Conservation (phyloP, 2,888 invertebrate species). For the Mycalesis mineus region DNA sequence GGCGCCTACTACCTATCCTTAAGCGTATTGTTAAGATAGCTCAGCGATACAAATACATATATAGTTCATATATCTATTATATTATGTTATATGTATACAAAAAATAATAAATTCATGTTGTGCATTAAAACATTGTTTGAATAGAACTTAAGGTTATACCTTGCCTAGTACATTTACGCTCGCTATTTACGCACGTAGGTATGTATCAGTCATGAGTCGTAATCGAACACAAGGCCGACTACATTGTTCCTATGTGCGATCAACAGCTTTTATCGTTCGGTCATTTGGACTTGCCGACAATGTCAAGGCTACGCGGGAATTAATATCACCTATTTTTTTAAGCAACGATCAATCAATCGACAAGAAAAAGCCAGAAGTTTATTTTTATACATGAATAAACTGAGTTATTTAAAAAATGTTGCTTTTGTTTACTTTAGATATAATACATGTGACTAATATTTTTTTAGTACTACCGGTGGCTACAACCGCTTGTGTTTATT, state of each 20-base stretch:
- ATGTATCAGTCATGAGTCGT: conserved; percentile 24
- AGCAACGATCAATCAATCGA: not conserved
- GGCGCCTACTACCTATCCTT: too few relatives aligned
- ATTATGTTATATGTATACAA: not conserved
- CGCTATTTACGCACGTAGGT: conserved; percentile 11
- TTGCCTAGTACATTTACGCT: conserved; percentile 7
- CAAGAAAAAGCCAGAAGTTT: not conserved
- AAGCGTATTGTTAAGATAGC: too few relatives aligned
- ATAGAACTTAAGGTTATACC: conserved; percentile 16
- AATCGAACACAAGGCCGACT: conserved; percentile 65
- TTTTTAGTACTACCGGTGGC: too few relatives aligned
- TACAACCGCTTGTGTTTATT: too few relatives aligned
- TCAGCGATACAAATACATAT: too few relatives aligned
- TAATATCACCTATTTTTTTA: not conserved
- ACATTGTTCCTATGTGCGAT: conserved; percentile 64
- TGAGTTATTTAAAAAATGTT: too few relatives aligned
- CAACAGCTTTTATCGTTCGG: conserved; percentile 61
- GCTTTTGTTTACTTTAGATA: too few relatives aligned
- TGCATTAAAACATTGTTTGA: conserved; percentile 6
- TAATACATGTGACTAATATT: too few relatives aligned
- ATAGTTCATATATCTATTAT: too few relatives aligned
- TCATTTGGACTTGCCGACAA: conserved; percentile 56
- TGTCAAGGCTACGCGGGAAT: conserved; percentile 58
- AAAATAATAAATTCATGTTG: conserved; percentile 1
- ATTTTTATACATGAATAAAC: too few relatives aligned